A percentile compares a stretch with the other conserved stretches of the same genome.
Conservation (phyloP, 1,140 invertebrate genomes). For the Eumaeus atala region DNA sequence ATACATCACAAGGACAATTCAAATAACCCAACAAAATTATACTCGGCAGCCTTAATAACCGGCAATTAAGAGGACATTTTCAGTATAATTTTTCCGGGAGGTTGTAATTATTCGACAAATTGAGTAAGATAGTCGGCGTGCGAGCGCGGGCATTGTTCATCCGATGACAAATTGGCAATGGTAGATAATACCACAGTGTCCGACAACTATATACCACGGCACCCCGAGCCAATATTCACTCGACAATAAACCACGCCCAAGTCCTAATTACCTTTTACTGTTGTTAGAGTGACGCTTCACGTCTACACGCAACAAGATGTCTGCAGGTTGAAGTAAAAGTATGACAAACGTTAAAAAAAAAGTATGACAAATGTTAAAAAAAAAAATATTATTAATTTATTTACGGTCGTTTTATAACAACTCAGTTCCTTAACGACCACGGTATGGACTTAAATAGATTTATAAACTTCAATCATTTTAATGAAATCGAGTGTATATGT, state of each 20-base stretch:
- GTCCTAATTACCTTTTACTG: not conserved
- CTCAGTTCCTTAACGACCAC: no score
- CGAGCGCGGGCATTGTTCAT: slow-evolving; percentile 58
- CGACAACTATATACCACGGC: slow-evolving; percentile 58
- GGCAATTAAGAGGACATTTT: slow-evolving; percentile 19
- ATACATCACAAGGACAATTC: slow-evolving; percentile 5
- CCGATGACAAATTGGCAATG: slow-evolving; percentile 63
- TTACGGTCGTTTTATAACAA: no score
- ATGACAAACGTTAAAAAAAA: no score
- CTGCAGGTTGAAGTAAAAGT: no score
- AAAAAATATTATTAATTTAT: no score
- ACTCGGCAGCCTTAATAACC: slow-evolving; percentile 17
- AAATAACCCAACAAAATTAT: slow-evolving; percentile 17
- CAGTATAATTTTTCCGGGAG: slow-evolving; percentile 41
- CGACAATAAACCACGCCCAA: slow-evolving; percentile 54
- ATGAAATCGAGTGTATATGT: no score
- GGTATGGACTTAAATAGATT: no score
- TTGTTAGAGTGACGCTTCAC: not conserved
- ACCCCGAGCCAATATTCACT: slow-evolving; percentile 66
- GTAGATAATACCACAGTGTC: slow-evolving; percentile 67
- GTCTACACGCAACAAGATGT: no score
- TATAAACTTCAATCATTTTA: no score
- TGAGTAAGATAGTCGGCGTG: slow-evolving; percentile 56
- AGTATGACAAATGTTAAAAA: no score
- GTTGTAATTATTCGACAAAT: slow-evolving; percentile 55